Conservation (phyloP, 2,797 vertebrate species). For the Chelidonichthys spinosus region DNA sequence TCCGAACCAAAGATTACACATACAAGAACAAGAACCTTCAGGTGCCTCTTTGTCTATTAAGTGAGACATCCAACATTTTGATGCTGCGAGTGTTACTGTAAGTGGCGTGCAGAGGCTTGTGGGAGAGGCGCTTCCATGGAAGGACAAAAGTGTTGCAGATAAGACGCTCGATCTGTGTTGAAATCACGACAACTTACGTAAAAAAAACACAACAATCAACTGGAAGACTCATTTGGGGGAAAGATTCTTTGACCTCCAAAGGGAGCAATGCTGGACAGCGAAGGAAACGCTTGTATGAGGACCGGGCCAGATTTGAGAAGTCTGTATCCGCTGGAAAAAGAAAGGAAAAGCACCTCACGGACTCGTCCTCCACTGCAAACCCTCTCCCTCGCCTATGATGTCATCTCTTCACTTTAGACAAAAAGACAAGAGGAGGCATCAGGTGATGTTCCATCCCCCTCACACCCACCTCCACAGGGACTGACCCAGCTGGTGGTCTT, state of each 20-base stretch:
- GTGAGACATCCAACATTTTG: slow-evolving; percentile 28
- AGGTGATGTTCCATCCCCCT: slow-evolving; percentile 58
- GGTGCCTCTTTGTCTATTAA: slow-evolving; percentile 36
- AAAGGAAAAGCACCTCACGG: slow-evolving; percentile 12
- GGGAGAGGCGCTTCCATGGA: slow-evolving; percentile 12
- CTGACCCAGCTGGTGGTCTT: slow-evolving; percentile 44
- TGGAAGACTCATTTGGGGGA: slow-evolving; percentile 2
- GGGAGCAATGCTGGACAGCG: slow-evolving; percentile 18
- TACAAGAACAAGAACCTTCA: slow-evolving; percentile 11
- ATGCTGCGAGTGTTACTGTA: slow-evolving; percentile 2
- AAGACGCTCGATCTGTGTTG: slow-evolving; percentile 19
- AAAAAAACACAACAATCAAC: not conserved
- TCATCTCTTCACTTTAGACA: slow-evolving; percentile 48
- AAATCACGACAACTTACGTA: slow-evolving; percentile 5
- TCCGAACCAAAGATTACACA: slow-evolving; percentile 18
- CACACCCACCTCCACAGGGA: slow-evolving; percentile 53
- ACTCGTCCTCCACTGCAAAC: slow-evolving; percentile 10
- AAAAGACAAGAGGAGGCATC: slow-evolving; percentile 58
- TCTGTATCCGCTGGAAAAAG: slow-evolving; percentile 18
- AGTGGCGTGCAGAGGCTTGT: slow-evolving; percentile 52
- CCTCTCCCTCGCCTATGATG: slow-evolving; percentile 41
- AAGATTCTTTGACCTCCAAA: slow-evolving; percentile 13
- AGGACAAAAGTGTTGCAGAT: not conserved
- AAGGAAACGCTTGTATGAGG: slow-evolving; percentile 16
- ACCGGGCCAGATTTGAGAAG: slow-evolving; percentile 11